A percentile compares a stretch with the other conserved stretches of the same genome.
phyloP scores from a whole-genome alignment of 2,113 vertebrate genomes.

The Balaenoptera acutorostrata region DNA sequence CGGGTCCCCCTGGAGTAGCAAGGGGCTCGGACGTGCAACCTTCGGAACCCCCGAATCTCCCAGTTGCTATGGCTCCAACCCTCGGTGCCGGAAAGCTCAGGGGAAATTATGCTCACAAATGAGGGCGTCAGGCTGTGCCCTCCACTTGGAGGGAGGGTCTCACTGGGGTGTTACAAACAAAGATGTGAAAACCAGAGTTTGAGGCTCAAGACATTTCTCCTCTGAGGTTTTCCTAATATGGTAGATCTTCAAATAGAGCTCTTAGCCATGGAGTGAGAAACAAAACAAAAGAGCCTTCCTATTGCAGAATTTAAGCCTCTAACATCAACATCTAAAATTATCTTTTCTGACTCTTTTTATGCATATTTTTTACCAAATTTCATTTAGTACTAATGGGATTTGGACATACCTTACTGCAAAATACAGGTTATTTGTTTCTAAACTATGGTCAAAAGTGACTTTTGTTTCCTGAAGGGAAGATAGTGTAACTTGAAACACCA shows the following conservation, averaged over 20 bases:
- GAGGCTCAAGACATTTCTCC: background rate
- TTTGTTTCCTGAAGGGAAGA: background rate
- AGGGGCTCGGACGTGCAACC: fast-evolving
- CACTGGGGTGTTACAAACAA: background rate
- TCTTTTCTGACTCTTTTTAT: background rate
- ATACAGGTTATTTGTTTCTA: background rate
- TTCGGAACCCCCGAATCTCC: fast-evolving
- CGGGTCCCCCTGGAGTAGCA: fast-evolving
- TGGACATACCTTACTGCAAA: background rate
- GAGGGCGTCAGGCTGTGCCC: no score
- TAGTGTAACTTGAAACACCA: background rate
- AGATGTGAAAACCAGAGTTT: background rate
- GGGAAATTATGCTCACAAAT: fast-evolving
- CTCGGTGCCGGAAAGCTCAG: background rate
- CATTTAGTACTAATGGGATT: background rate
- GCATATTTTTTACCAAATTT: background rate
- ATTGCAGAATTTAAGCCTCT: background rate
- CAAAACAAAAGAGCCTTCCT: background rate
- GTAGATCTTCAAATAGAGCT: background rate
- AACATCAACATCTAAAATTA: background rate
- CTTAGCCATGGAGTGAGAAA: background rate
- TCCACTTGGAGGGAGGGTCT: fast-evolving
- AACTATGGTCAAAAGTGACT: background rate
- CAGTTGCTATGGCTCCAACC: fast-evolving
- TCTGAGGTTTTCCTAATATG: background rate